phyloP scores from a whole-genome alignment of 2,888 invertebrate species.

The Neria commutata region DNA sequence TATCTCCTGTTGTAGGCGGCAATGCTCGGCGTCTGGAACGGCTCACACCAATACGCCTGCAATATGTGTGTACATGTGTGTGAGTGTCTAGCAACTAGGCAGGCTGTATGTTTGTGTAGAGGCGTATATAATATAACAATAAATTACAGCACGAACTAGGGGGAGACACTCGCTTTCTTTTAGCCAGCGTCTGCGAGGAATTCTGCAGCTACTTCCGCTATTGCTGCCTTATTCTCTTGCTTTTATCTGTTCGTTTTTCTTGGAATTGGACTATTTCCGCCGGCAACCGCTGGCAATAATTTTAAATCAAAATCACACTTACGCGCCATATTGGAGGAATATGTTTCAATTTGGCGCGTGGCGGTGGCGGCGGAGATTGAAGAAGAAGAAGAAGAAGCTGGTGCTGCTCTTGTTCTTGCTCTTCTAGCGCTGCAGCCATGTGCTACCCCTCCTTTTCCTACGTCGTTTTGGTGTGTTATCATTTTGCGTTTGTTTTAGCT shows the following conservation, averaged over 20 bases:
- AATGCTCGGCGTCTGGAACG: too few relatives aligned
- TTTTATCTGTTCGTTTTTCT: too few relatives aligned
- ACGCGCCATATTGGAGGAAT: slow-evolving; percentile 20
- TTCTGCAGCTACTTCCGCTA: neutral
- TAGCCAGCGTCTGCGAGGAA: neutral
- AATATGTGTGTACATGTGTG: neutral
- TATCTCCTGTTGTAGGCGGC: too few relatives aligned
- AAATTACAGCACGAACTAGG: neutral
- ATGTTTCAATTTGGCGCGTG: slow-evolving; percentile 18
- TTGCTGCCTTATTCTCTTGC: neutral
- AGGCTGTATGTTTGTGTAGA: slow-evolving; percentile 8
- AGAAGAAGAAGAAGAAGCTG: too few relatives aligned
- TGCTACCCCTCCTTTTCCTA: neutral
- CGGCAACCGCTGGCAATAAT: slow-evolving; percentile 15
- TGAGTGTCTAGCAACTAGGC: neutral
- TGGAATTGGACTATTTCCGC: neutral
- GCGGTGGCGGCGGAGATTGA: too few relatives aligned
- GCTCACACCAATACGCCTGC: too few relatives aligned
- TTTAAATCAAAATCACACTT: slow-evolving; percentile 16
- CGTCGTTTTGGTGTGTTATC: neutral
- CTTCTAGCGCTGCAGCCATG: neutral
- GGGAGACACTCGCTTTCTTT: neutral
- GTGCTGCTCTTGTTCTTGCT: neutral
- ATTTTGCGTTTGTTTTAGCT: neutral
- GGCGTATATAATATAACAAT: slow-evolving; percentile 15